Base-by-base conservation (phyloP, 2,797 vertebrate genomes). In the Tenualosa ilisha region DNA sequence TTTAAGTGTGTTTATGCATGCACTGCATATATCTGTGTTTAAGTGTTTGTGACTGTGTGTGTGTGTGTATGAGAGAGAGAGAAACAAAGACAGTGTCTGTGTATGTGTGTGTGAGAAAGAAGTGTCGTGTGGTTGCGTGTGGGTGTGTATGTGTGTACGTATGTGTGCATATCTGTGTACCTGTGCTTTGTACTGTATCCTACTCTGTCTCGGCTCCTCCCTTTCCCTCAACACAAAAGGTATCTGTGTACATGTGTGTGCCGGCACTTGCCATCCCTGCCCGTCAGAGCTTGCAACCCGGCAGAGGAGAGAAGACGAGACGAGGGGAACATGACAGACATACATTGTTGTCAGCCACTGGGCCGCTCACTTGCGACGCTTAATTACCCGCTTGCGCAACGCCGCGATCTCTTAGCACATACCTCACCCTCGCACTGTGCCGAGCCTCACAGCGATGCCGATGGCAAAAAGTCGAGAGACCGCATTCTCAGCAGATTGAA, bases 231-330 rank as follows among this genome's bases (percentile, higher is more conserved):
- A 93, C 89, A 92, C 63, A 92, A 92, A 88, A 84, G 88, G 56
- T 43, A 40, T 85, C 89, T 92, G 86, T 91, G 81, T 88, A 12
- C 12, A 12, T 51, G 50, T 51, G 50, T 51, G 50, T 51, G 50
- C 13, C 6, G 87, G 90, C 84, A 86, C 24, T 89, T 87, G 88
- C 87, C 82, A 50, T 83, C 86, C 88, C 63, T 24, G 82, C 83
- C 83, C 89, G 92, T 93, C 95, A 93, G 87, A 91, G 92, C 94
- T 90, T 93, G 94, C 86, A 90, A 86, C 84, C 89, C 90, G 89
- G 86, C 75, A 46, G 83, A 88, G 26, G 24, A 26, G 8, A 31
- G 24, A 12, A 24, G 63, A 68, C 22, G n/a, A 68, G 24, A 68
- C 9, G 2, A 31, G 24, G 11, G 13, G 24, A 12, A 26, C 11